phyloP scores from a whole-genome alignment of 2,888 invertebrate species.

The Nymphalis c-album region DNA sequence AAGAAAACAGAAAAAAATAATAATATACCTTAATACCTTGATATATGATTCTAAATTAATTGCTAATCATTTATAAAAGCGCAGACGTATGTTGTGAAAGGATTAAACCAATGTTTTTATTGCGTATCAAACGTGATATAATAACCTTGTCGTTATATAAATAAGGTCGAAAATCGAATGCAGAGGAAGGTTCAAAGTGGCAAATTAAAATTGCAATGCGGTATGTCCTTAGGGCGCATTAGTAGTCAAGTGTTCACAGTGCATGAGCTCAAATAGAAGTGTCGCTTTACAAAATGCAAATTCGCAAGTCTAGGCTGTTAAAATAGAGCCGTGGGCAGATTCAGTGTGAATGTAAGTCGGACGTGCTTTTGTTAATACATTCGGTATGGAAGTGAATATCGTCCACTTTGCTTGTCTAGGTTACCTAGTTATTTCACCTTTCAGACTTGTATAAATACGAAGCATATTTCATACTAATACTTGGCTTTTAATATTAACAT shows the following conservation, averaged over 20 bases:
- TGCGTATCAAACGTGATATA: not conserved
- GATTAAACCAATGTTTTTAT: constrained; percentile 4
- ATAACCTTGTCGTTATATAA: not conserved
- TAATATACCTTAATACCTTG: not conserved
- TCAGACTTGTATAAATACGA: not conserved
- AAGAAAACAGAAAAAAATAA: not conserved
- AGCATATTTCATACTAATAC: too few relatives aligned
- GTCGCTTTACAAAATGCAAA: constrained; percentile 24
- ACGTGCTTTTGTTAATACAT: constrained; percentile 10
- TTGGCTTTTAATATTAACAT: too few relatives aligned
- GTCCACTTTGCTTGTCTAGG: not conserved
- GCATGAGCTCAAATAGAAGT: constrained; percentile 22
- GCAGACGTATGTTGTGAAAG: constrained; percentile 6
- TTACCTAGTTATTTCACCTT: not conserved
- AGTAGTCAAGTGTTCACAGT: constrained; percentile 44
- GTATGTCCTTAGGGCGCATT: constrained; percentile 51
- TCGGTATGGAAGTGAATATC: constrained; percentile 5
- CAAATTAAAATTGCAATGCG: constrained; percentile 15
- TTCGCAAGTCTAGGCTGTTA: constrained; percentile 29
- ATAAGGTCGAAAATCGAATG: constrained; percentile 12
- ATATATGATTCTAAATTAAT: constrained; percentile 16
- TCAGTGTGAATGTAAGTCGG: constrained; percentile 1
- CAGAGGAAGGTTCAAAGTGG: not conserved
- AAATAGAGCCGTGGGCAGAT: constrained; percentile 30
- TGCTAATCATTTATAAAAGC: not conserved